A percentile compares a stretch with the other conserved stretches of the same genome.
phyloP scores from a whole-genome alignment of 2,888 invertebrate species.

The Agriopis leucophaearia region DNA sequence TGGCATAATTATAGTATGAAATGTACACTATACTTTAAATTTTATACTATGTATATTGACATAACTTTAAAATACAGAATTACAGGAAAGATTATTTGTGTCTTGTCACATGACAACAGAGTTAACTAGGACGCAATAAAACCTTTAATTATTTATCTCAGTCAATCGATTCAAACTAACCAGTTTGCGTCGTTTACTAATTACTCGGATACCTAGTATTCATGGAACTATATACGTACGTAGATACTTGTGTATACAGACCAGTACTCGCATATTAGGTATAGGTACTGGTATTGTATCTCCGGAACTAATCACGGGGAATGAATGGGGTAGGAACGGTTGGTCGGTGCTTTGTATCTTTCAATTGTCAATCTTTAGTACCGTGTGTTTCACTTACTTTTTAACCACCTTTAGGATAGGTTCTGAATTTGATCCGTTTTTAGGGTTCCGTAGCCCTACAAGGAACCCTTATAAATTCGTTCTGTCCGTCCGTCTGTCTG shows the following conservation, averaged over 20 bases:
- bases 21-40: too few species aligned
- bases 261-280: not conserved
- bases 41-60: too few species aligned
- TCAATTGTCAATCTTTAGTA: not conserved
- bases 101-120: constrained; percentile 17
- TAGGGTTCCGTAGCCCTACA: too few species aligned
- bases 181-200: constrained; percentile 43
- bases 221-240: constrained; percentile 8
- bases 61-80: too few species aligned
- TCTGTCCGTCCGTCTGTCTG: too few species aligned
- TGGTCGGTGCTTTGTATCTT: not conserved
- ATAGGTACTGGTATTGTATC: constrained; percentile 13
- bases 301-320: constrained; percentile 15
- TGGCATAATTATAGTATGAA: too few species aligned
- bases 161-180: constrained; percentile 41
- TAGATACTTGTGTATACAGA: too few species aligned
- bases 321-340: constrained; percentile 7
- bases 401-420: too few species aligned
- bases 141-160: constrained; percentile 29
- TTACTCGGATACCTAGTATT: constrained; percentile 41
- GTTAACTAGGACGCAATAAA: constrained; percentile 12
- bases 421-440: too few species aligned
- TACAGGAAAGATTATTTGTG: too few species aligned
- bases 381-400: too few species aligned
- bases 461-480: too few species aligned